Evolutionary conservation across 2,797 vertebrate species (phyloP).

Genomic region (Xiphophorus birchmanni): DNA sequence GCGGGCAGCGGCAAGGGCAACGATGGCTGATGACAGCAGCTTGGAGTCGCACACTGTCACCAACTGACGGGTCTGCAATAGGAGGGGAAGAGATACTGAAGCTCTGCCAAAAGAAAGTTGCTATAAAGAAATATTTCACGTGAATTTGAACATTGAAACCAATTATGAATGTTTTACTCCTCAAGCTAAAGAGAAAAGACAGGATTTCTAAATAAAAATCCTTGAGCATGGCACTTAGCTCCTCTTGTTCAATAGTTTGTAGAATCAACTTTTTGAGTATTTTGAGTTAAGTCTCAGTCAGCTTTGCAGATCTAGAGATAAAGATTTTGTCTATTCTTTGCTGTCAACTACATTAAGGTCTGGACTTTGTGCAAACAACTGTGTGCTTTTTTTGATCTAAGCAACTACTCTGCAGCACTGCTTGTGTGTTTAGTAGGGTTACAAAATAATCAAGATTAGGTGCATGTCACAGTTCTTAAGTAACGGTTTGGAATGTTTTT

Average conservation of each 20-base stretch:
- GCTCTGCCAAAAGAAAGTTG: neutral
- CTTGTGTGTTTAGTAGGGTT: neutral
- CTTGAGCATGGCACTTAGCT: neutral
- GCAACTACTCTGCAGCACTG: neutral
- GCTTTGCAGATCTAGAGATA: neutral
- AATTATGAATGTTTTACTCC: neutral
- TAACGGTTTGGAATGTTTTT: neutral
- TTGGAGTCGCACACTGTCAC: slow-evolving; percentile 96
- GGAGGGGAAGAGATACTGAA: neutral
- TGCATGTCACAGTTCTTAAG: neutral
- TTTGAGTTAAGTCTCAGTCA: neutral
- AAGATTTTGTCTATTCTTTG: neutral
- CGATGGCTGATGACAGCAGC: slow-evolving; percentile 91
- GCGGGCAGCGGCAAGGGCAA: slow-evolving; percentile 90
- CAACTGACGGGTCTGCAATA: slow-evolving; percentile 89
- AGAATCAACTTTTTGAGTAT: neutral
- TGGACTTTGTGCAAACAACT: neutral
- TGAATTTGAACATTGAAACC: neutral
- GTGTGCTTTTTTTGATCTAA: neutral
- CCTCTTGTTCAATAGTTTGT: neutral
- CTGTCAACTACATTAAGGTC: neutral
- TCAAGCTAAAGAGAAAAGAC: no score
- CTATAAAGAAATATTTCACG: neutral
- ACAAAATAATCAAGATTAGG: neutral
- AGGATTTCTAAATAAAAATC: neutral